phyloP scores from a whole-genome alignment of 2,888 invertebrate species.

The Barypeithes pellucidus region DNA sequence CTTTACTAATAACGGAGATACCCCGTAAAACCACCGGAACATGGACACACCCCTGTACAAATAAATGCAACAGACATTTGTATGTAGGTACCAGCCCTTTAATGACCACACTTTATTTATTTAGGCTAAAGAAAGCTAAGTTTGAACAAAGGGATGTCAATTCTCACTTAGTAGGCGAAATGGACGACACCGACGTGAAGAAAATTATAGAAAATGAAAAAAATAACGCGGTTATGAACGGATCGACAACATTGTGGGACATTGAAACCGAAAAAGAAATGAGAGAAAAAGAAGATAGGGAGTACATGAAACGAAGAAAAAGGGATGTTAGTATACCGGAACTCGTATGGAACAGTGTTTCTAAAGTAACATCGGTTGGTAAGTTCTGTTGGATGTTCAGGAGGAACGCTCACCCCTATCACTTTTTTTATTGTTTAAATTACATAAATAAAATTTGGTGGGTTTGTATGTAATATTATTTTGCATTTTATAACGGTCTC shows the following conservation, averaged over 20 bases:
- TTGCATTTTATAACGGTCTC: too few species aligned
- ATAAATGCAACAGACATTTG: too few species aligned
- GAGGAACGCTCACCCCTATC: too few species aligned
- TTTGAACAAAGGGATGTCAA: conserved; percentile 68
- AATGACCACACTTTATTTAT: too few species aligned
- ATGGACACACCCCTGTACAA: too few species aligned
- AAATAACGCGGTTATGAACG: conserved; percentile 59
- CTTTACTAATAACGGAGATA: too few species aligned
- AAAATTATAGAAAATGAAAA: conserved; percentile 65
- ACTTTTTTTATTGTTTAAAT: too few species aligned
- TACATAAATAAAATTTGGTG: too few species aligned
- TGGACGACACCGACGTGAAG: conserved; percentile 65
- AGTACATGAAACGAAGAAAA: conserved; percentile 63
- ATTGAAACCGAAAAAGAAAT: conserved; percentile 75
- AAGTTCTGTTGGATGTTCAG: too few species aligned
- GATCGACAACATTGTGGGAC: conserved; percentile 72
- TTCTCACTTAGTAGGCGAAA: conserved; percentile 65
- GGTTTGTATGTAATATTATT: too few species aligned
- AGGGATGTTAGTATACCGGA: conserved; percentile 57
- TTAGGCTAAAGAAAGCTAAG: conserved; percentile 65
- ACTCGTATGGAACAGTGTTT: conserved; percentile 57
- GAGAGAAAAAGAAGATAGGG: conserved; percentile 68
- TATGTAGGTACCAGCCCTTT: too few species aligned
- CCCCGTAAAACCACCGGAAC: too few species aligned
- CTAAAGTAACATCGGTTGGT: conserved; percentile 69